These are phyloP conservation scores for Recurvirostra avosetta DNA, from an alignment of 2,113 vertebrate species.

Conservation along the genomic window DNA sequence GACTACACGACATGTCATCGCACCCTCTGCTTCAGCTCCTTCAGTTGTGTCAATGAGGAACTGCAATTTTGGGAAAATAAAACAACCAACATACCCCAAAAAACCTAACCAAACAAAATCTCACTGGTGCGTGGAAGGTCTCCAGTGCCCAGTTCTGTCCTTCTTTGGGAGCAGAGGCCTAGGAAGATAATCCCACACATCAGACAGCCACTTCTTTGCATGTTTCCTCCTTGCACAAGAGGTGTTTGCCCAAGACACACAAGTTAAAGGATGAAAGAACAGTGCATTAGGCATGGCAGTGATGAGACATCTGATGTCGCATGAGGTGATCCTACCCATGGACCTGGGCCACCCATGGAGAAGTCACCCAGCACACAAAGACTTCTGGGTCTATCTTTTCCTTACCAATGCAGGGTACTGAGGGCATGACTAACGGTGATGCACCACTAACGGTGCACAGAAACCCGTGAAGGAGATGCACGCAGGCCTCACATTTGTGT, in stretches of 20 bases:
- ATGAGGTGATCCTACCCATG: not conserved
- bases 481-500: accelerated
- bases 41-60: not conserved
- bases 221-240: not conserved
- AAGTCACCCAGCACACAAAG: not conserved
- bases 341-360: not conserved
- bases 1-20: not conserved
- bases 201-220: not conserved
- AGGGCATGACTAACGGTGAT: not conserved
- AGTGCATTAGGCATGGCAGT: not conserved
- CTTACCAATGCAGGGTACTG: not conserved
- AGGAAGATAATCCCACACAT: not conserved
- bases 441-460: not conserved
- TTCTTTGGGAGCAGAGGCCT: not conserved
- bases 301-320: not conserved
- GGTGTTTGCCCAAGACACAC: not conserved
- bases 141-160: accelerated
- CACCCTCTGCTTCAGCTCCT: not conserved
- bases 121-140: not conserved
- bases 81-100: not conserved
- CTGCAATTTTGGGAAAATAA: not conserved
- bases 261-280: not conserved
- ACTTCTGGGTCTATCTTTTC: not conserved
- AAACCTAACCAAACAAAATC: not conserved
- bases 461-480: not conserved